Base-by-base conservation (phyloP, 2,113 vertebrate genomes). In the Raja brachyura region DNA sequence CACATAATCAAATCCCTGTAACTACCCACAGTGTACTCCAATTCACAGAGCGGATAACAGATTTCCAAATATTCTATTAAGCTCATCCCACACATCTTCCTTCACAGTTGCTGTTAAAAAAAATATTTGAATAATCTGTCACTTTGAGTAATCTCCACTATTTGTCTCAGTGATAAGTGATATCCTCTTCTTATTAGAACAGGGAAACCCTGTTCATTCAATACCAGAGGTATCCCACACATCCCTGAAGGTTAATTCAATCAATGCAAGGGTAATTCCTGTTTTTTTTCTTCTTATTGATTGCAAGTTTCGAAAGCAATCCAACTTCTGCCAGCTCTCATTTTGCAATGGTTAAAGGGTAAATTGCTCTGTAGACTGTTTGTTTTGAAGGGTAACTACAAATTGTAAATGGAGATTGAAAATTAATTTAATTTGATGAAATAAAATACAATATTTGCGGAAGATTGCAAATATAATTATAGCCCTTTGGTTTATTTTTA, bases 1-100 rank as follows among this genome's bases (percentile, higher is more conserved):
- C 68, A 92, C 90, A 92, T 92, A 92, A 92, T 92, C 90, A 74
- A 74, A 92, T 92, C 90, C 90, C 22, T 92, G 66, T 14, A 73
- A 73, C 90, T 92, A 70, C 68, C 68, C 22, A 28, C 16, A 9
- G 66, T 48, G 68, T 73, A 54, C 39, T 92, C 73, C 66, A 92
- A 92, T 92, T 92, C 90, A 92, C 90, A 92, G 28, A 22, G 68
- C 39, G 68, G 68, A 92, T 92, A 73, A 92, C 66, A 92, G 16
- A 22, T 92, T 92, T 92, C 33, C 90, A 92, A 48, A 33, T 54
- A 92, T 73, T 73, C 66, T 54, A 92, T 92, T 73, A 92, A 48
- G 90, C 68, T 92, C 39, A 54, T 73, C 90, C 90, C 90, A 92
- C 90, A 90, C 3, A 63, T 92, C 90, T 92, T 73, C 90, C 68